A percentile compares a stretch with the other conserved stretches of the same genome.
phyloP scores from a whole-genome alignment of 2,113 vertebrate genomes.

The Gadus macrocephalus region DNA sequence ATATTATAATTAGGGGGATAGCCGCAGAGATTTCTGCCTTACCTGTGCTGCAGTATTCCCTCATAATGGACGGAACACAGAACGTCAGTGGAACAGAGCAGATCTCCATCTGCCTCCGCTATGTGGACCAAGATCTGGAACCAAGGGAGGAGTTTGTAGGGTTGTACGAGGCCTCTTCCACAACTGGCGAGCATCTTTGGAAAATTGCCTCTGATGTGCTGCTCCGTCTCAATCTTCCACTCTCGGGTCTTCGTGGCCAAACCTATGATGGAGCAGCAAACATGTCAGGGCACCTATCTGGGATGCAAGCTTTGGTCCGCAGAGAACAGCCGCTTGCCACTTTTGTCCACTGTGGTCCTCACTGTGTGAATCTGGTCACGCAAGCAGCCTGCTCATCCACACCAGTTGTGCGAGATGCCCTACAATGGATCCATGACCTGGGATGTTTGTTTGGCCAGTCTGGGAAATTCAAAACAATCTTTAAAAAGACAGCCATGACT shows the following conservation, averaged over 20 bases:
- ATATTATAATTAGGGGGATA: too few species aligned
- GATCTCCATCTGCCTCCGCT: background rate
- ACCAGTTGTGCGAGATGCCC: background rate
- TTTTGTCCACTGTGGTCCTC: conserved; percentile 4
- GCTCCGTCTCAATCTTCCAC: background rate
- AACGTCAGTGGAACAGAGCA: background rate
- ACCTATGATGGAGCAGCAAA: conserved; percentile 11
- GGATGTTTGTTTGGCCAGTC: background rate
- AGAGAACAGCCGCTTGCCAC: background rate
- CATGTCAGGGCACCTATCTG: conserved; percentile 2
- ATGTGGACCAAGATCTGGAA: background rate
- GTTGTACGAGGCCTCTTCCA: background rate
- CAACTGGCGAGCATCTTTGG: background rate
- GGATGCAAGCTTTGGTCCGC: background rate
- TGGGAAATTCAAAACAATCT: conserved; percentile 6
- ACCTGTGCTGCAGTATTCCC: background rate
- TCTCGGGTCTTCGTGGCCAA: conserved; percentile 1
- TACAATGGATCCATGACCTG: background rate
- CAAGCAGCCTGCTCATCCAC: background rate
- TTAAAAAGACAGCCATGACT: background rate
- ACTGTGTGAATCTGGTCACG: conserved; percentile 1
- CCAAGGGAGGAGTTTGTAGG: background rate
- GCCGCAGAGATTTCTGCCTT: too few species aligned
- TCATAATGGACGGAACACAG: conserved; percentile 1
- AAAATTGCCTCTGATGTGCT: background rate